These are phyloP conservation scores for Pseudopleuronectes americanus DNA, from an alignment of 2,797 vertebrate species.

Conservation along the genomic window DNA sequence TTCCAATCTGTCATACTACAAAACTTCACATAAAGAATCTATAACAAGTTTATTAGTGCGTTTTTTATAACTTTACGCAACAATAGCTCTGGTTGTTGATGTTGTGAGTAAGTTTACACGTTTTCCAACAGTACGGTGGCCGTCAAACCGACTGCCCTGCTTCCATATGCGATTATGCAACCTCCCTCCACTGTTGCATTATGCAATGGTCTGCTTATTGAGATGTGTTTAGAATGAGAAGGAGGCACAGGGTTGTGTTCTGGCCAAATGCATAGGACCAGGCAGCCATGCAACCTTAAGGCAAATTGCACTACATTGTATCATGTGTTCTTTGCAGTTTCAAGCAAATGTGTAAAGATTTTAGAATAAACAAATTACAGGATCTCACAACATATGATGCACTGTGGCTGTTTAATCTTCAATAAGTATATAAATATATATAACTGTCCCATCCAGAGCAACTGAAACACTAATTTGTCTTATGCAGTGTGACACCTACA, in stretches of 20 bases:
- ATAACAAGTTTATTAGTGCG: neutral
- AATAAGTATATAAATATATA: no score
- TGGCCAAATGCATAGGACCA: neutral
- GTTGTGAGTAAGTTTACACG: neutral
- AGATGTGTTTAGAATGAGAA: conserved; percentile 54
- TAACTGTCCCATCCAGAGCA: no score
- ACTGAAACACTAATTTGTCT: no score
- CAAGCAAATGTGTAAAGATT: no score
- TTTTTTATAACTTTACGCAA: neutral
- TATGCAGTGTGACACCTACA: no score
- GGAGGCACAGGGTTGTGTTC: conserved; percentile 9
- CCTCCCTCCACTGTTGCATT: conserved; percentile 52
- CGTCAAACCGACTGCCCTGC: neutral
- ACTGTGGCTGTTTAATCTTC: no score
- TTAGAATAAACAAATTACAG: no score
- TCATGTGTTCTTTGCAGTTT: no score
- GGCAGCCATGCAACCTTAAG: neutral
- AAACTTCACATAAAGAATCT: neutral
- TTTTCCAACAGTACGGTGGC: neutral
- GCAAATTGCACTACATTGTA: neutral
- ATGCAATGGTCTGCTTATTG: conserved; percentile 49
- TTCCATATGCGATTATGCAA: conserved; percentile 62
- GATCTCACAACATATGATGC: no score
- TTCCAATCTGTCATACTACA: conserved; percentile 20
- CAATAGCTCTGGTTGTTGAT: fast-evolving